Evolutionary conservation across 2,888 invertebrate species (phyloP).

Genomic region (Melanargia galathea): DNA sequence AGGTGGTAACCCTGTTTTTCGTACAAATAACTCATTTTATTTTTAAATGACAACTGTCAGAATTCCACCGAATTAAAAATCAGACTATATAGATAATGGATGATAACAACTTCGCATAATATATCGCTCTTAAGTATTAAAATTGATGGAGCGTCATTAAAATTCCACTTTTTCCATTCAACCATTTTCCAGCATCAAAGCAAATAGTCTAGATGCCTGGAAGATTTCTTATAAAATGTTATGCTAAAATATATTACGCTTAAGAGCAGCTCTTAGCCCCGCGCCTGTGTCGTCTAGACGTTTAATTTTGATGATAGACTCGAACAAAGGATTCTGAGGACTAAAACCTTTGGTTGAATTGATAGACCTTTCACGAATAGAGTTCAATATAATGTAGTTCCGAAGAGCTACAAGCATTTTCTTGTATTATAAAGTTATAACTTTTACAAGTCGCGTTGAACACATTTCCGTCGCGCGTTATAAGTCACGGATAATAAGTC

Average conservation of each 20-base stretch:
- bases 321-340: constrained; percentile 16
- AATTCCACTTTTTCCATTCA: constrained; percentile 28
- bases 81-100: no score
- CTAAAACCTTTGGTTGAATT: constrained; percentile 6
- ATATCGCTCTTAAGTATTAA: constrained; percentile 1
- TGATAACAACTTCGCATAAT: background rate
- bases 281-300: constrained; percentile 34
- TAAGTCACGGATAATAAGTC: no score
- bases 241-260: constrained; percentile 36
- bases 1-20: no score
- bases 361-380: background rate
- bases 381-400: no score
- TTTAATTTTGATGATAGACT: constrained; percentile 31
- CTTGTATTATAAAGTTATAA: no score
- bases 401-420: no score
- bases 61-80: no score
- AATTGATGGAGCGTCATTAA: constrained; percentile 13
- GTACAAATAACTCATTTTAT: no score
- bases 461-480: no score
- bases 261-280: constrained; percentile 33
- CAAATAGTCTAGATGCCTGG: constrained; percentile 32
- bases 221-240: constrained; percentile 36
- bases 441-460: no score
- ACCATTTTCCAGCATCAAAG: constrained; percentile 34
- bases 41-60: no score